Conservation (phyloP, 2,888 invertebrate genomes). For the Monochamus alternatus region DNA sequence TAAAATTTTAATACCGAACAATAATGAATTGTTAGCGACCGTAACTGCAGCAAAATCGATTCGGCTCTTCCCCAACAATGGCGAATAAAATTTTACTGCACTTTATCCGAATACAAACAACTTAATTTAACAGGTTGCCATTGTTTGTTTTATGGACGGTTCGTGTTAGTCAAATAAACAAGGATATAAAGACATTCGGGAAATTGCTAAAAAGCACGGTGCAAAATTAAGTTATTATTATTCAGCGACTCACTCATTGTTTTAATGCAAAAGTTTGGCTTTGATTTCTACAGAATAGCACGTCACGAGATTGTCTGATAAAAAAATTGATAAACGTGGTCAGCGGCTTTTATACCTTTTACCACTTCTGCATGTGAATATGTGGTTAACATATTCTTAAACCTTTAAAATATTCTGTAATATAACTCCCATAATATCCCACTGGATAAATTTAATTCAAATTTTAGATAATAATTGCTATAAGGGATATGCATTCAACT, state of each 20-base stretch:
- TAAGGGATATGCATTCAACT: too few relatives aligned
- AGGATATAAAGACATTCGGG: not conserved
- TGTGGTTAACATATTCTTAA: too few relatives aligned
- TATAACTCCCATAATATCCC: too few relatives aligned
- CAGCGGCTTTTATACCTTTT: too few relatives aligned
- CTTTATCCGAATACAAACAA: slow-evolving; percentile 13
- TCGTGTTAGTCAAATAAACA: slow-evolving; percentile 11
- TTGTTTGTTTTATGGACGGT: slow-evolving; percentile 12
- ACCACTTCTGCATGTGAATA: too few relatives aligned
- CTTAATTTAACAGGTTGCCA: slow-evolving; percentile 19
- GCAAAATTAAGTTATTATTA: slow-evolving; percentile 17
- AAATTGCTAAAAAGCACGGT: not conserved
- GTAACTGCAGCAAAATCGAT: not conserved
- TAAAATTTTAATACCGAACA: not conserved
- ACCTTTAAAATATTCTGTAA: too few relatives aligned
- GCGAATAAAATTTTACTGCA: slow-evolving; percentile 13
- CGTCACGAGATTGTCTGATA: not conserved
- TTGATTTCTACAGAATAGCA: not conserved
- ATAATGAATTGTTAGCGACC: not conserved
- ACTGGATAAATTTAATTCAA: too few relatives aligned
- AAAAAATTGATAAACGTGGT: not conserved
- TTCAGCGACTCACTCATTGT: slow-evolving; percentile 5
- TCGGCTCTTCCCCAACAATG: slow-evolving; percentile 11
- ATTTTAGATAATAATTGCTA: too few relatives aligned
- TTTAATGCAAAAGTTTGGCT: not conserved